Conservation (phyloP, 2,888 invertebrate genomes). For the Herminia tarsipennalis region DNA sequence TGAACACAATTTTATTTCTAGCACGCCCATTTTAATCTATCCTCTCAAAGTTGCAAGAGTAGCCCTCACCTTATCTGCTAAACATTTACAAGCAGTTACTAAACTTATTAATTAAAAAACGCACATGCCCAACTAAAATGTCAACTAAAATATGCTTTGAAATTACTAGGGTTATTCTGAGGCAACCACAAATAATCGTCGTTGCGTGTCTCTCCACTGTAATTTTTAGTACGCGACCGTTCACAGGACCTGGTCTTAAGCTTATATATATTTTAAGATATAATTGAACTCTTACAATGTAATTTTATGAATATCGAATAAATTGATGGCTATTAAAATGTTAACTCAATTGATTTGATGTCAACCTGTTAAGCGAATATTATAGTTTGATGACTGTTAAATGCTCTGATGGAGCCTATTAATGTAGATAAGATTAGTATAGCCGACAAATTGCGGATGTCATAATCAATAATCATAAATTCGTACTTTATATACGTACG, state of each 20-base stretch:
- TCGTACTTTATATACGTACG: not conserved
- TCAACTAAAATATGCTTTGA: too few species aligned
- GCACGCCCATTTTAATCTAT: too few species aligned
- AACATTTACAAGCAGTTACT: too few species aligned
- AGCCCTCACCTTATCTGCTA: too few species aligned
- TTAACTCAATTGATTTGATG: conserved; percentile 20
- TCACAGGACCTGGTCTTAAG: conserved; percentile 13
- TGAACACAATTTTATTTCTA: too few species aligned
- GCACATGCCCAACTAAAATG: too few species aligned
- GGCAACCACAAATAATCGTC: conserved; percentile 1
- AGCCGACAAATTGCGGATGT: not conserved
- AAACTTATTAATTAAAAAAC: too few species aligned
- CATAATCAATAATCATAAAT: not conserved
- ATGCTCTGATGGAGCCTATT: not conserved
- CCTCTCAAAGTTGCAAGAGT: too few species aligned
- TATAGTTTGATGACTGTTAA: not conserved
- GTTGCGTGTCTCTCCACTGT: not conserved
- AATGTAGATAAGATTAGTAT: not conserved
- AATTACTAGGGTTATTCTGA: too few species aligned
- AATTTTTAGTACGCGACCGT: not conserved
- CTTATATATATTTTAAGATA: too few species aligned
- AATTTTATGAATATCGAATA: conserved; percentile 32
- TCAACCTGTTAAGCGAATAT: conserved; percentile 12
- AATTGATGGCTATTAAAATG: conserved; percentile 22
- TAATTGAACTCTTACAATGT: conserved; percentile 27